Percentiles rank a stretch among this genome's conserved stretches.
These are phyloP conservation scores for Pseudopipra pipra DNA, from an alignment of 2,113 vertebrate genomes.

Conservation along the genomic window DNA sequence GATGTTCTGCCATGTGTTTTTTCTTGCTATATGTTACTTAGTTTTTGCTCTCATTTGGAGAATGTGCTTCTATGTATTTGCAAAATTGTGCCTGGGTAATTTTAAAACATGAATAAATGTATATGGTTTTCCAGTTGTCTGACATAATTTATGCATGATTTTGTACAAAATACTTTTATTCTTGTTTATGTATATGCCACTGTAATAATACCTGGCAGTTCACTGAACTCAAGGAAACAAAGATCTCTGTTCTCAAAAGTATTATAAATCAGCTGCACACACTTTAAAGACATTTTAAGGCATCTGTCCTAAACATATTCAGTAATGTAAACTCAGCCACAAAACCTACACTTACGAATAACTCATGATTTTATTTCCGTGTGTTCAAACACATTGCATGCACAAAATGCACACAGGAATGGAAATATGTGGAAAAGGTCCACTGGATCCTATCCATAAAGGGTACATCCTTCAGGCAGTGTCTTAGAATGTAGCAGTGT, in stretches of 20 bases:
- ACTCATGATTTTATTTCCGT: background rate
- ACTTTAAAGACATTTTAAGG: background rate
- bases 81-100: constrained; percentile 65
- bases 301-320: background rate
- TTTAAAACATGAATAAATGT: constrained; percentile 68
- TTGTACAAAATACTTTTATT: background rate
- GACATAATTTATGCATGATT: background rate
- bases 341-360: background rate
- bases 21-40: constrained; percentile 45
- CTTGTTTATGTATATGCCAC: background rate
- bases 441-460: background rate
- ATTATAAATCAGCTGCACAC: background rate
- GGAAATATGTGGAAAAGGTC: background rate
- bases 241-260: background rate
- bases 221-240: background rate
- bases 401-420: background rate
- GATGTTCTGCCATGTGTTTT: constrained; percentile 62
- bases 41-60: constrained; percentile 57
- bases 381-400: background rate
- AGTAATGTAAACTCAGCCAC: background rate
- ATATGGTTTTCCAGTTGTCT: constrained; percentile 52
- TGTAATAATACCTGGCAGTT: background rate
- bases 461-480: background rate
- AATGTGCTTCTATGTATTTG: constrained; percentile 58
- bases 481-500: rapidly evolving